These are phyloP conservation scores for Blera fallax DNA, from an alignment of 2,888 invertebrate genomes.

Conservation along the genomic window DNA sequence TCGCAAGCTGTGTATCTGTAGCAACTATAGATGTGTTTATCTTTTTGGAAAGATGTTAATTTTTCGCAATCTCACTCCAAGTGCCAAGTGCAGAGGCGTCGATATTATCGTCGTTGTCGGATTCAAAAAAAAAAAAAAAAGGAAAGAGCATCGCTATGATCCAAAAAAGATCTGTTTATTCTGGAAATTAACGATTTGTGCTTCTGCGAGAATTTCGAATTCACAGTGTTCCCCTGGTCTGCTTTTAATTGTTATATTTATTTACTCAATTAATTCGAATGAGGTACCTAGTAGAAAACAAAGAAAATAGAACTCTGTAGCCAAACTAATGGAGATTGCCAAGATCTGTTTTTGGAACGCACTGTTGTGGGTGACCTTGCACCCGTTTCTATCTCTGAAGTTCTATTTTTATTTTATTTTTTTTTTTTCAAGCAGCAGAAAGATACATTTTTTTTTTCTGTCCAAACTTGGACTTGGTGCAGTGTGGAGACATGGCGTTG, in stretches of 20 bases:
- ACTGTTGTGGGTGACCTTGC: conserved; percentile 61
- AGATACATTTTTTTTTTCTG: conserved; percentile 15
- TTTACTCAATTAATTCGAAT: conserved; percentile 37
- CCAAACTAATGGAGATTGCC: background rate
- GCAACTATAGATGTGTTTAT: conserved; percentile 25
- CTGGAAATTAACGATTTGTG: conserved; percentile 49
- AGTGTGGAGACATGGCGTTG: background rate
- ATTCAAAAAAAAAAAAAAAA: background rate
- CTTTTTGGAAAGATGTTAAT: conserved; percentile 62
- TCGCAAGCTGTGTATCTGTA: conserved; percentile 42
- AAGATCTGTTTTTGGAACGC: conserved; percentile 62
- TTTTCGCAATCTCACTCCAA: conserved; percentile 67
- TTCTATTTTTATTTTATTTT: conserved; percentile 45
- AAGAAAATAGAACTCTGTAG: conserved; percentile 8
- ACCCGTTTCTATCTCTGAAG: conserved; percentile 23
- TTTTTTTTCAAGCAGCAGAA: background rate
- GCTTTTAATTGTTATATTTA: conserved; percentile 30
- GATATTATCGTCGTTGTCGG: conserved; percentile 37
- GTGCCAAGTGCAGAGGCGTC: conserved; percentile 71
- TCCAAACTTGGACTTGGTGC: conserved; percentile 42
- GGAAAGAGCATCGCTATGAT: background rate
- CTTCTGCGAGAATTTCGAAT: background rate
- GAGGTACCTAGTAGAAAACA: background rate
- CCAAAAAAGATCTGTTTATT: conserved; percentile 41
- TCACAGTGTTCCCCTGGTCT: background rate